Evolutionary conservation across 2,113 vertebrate species (phyloP), one percentile per base, ranked within the genome.

Genomic region (Esox niger): DNA sequence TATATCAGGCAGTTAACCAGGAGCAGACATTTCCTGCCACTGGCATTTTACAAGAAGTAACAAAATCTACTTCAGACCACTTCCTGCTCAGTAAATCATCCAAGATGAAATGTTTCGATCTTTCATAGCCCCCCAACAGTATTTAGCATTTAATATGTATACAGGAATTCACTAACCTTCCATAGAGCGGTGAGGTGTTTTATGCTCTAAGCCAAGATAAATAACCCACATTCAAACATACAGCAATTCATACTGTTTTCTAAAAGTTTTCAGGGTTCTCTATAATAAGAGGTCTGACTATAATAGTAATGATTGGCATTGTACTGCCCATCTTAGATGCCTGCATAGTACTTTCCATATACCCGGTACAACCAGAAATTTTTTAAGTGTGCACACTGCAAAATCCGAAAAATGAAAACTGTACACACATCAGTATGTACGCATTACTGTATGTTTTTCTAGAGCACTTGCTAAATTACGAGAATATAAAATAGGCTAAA

Each of bases 41-140:
- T 55, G 31, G 8, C 5, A 68, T 76, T 62, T 70, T 20, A 55
- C 33, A 55, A 64, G 57, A 76, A 35, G 25, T 68, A 56, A 68
- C 67, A 52, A 43, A 62, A 62, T 55, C 33, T 33, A n/a, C 17
- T 29, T 31, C 15, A 33, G 17, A 64, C 62, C 64, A 62, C 75
- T 60, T 71, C 68, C 46, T 61, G 43, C 54, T 35, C 11, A 54
- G 9, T 61, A 61, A 74, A 67, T 33, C 38, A 52, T 64, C 43
- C 63, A 52, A 57, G 13, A 64, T 67, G 64, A 54, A 57, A 13
- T 10, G 6, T 52, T 6, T n/a, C 21, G 8, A 20, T n/a, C 47
- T n/a, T 4, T n/a, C n/a, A n/a, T n/a, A 6, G 47, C n/a, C 47
- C 47, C 47, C 47, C 47, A 52, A 21, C 47, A 52, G 47, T 43